Evolutionary conservation across 2,888 invertebrate species (phyloP).

Genomic region (Ptilodon capucinus): DNA sequence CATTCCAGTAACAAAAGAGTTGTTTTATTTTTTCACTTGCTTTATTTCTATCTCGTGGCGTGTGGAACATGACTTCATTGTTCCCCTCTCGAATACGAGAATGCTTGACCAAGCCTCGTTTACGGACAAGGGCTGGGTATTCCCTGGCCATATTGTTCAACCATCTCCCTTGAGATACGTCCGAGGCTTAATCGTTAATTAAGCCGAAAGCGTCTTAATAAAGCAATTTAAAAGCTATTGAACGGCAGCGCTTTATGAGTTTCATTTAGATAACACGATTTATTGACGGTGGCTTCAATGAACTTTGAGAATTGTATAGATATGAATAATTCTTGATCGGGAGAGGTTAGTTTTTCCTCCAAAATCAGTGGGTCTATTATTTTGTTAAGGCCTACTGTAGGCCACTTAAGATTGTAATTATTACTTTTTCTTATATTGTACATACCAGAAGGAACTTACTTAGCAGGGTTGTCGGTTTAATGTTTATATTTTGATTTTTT

Average conservation of each 20-base stretch:
- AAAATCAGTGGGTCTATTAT: too few species aligned
- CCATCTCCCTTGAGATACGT: conserved; percentile 49
- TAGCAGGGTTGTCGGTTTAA: too few species aligned
- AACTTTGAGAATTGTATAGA: conserved; percentile 20
- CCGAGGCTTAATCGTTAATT: conserved; percentile 61
- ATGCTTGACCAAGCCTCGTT: conserved; percentile 30
- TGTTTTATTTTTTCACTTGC: conserved; percentile 54
- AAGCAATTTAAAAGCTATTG: conserved; percentile 62
- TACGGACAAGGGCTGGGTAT: conserved; percentile 50
- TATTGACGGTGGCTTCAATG: conserved; percentile 36
- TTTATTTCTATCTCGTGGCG: conserved; percentile 53
- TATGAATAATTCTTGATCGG: conserved; percentile 18
- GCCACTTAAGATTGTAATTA: too few species aligned
- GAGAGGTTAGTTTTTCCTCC: conserved; percentile 16
- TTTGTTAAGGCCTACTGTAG: too few species aligned
- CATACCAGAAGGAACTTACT: too few species aligned
- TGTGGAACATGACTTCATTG: conserved; percentile 59
- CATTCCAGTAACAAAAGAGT: conserved; percentile 55
- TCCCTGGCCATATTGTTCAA: conserved; percentile 49
- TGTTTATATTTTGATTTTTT: too few species aligned
- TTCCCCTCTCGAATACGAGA: conserved; percentile 43
- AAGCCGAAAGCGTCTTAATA: conserved; percentile 59
- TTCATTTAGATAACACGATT: conserved; percentile 59
- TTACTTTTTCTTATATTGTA: too few species aligned
- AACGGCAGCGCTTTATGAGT: conserved; percentile 53